Base-by-base conservation (phyloP, 2,888 invertebrate species). In the Hypomecis atomaria region DNA sequence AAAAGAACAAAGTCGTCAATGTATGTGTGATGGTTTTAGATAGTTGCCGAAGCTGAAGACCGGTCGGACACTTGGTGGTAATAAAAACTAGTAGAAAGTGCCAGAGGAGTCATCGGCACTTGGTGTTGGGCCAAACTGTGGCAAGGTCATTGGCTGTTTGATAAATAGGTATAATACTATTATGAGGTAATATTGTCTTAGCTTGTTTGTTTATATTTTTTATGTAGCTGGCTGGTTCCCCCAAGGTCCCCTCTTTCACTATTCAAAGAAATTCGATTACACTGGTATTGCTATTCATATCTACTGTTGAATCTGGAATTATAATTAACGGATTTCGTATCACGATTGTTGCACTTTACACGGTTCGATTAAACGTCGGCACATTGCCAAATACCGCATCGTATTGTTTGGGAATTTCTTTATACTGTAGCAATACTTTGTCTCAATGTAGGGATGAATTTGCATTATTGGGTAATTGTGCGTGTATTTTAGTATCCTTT, bases 21-120 rank as follows among this genome's bases (percentile, higher is more conserved):
- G 83, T 77, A 82, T 67, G 66, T 45, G 62, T 44, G 61, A 57
- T 58, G 50, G 48, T 56, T 53, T 59, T 50, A 74, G 66, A 76
- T 75, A 67, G 71, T 60, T 69, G 62, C 68, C 58, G 65, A 44
- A 54, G 40, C 64, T 43, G 60, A 6, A 53, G 42, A 58, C 70
- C 36, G 60, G 63, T 71, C 47, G 43, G 50, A 42, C 42, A 62
- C 47, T 67, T 61, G 68, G 64, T 67, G 74, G 76, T 75, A 74
- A 85, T 82, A 89, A 88, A 88, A 87, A 86, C 81, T 76, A 74
- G 78, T 88, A 89, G 90, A 90, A 90, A 90, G 90, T 82, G 84
- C 80, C 83, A 79, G 84, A 83, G 88, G 78, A 87, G 89, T 91
- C 89, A 90, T 87, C 88, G 89, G 84, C 89, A 87, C 83, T 90